These are phyloP conservation scores for Hirtodrosophila histrioides DNA, from an alignment of 2,888 invertebrate genomes.

Conservation along the genomic window DNA sequence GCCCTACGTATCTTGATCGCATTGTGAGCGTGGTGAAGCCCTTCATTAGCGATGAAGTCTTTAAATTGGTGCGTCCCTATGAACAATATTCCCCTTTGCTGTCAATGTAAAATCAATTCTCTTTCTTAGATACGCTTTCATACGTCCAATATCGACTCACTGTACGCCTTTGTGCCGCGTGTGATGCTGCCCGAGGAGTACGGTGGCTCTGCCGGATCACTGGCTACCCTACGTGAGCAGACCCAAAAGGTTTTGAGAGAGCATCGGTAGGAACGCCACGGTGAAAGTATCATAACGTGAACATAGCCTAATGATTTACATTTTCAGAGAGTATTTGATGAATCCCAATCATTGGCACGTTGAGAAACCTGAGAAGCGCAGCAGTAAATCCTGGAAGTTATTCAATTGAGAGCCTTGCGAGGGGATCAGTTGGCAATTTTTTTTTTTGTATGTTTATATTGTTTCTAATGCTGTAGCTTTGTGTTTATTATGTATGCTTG, in stretches of 20 bases:
- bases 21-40: constrained; percentile 87
- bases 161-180: constrained; percentile 87
- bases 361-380: constrained; percentile 79
- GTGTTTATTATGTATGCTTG: constrained; percentile 15
- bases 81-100: too few relatives aligned
- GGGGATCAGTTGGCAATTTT: neutral
- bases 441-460: constrained; percentile 12
- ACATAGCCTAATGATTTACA: constrained; percentile 3
- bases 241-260: constrained; percentile 86
- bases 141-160: constrained; percentile 87
- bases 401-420: constrained; percentile 38
- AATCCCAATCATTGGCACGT: constrained; percentile 87
- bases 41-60: constrained; percentile 87
- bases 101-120: too few relatives aligned
- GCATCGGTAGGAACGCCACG: constrained; percentile 84
- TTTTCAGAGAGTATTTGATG: constrained; percentile 86
- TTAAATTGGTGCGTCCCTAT: constrained; percentile 86
- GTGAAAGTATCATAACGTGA: neutral
- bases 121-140: constrained; percentile 87
- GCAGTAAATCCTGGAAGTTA: constrained; percentile 58
- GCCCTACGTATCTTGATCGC: constrained; percentile 87
- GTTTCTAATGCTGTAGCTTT: constrained; percentile 24
- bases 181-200: constrained; percentile 78
- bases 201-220: constrained; percentile 74
- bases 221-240: constrained; percentile 85